Percentiles rank a stretch among this genome's conserved stretches.
Evolutionary conservation across 2,113 vertebrate species (phyloP).

Genomic region (Anas platyrhynchos): DNA sequence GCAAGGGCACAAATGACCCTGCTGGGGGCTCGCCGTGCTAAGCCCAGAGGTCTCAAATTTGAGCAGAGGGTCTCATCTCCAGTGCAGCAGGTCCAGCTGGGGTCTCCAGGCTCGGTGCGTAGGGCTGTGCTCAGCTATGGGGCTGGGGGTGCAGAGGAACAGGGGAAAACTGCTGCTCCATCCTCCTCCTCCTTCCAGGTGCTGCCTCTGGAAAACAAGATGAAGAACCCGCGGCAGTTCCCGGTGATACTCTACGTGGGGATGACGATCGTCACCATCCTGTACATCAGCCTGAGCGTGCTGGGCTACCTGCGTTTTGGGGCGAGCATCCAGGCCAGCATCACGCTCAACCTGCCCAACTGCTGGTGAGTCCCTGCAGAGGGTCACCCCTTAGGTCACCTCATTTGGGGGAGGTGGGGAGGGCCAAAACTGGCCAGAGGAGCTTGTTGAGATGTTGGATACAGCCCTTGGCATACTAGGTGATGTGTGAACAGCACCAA

Average conservation of each 20-base stretch:
- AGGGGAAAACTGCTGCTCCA: background rate
- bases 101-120: background rate
- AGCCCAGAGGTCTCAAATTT: background rate
- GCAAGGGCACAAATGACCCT: background rate
- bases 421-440: background rate
- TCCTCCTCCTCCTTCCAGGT: constrained; percentile 75
- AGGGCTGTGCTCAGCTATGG: background rate
- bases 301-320: constrained; percentile 93
- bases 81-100: background rate
- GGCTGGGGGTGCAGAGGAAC: background rate
- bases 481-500: background rate
- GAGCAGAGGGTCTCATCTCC: background rate
- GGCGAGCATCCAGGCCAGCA: constrained; percentile 82
- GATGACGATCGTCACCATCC: constrained; percentile 87
- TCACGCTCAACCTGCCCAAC: constrained; percentile 95
- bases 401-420: background rate
- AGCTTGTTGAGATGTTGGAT: background rate
- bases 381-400: background rate
- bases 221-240: constrained; percentile 90
- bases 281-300: constrained; percentile 90
- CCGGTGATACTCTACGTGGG: constrained; percentile 84
- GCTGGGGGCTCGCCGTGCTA: background rate
- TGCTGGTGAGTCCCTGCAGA: constrained; percentile 86
- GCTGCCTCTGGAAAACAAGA: constrained; percentile 96
- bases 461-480: background rate